phyloP scores from a whole-genome alignment of 2,888 invertebrate species.

The Metellina segmentata region DNA sequence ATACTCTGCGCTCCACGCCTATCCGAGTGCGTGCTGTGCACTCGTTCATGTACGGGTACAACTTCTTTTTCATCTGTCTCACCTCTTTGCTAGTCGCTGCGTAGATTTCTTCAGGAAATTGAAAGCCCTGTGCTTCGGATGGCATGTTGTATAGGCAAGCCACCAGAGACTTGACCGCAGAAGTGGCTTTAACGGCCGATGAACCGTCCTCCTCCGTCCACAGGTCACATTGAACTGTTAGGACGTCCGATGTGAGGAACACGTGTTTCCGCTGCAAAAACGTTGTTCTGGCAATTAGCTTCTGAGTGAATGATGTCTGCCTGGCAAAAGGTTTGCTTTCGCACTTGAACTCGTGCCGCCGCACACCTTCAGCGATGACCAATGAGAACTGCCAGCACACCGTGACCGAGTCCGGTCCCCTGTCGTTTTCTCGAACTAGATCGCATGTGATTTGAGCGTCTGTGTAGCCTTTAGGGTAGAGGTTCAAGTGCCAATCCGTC shows the following conservation, averaged over 20 bases:
- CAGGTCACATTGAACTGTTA: conserved; percentile 12
- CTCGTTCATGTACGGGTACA: conserved; percentile 33
- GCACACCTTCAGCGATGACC: neutral
- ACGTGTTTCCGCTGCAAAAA: neutral
- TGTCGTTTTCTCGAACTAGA: conserved; percentile 20
- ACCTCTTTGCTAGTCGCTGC: neutral
- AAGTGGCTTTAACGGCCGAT: neutral
- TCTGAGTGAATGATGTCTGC: neutral
- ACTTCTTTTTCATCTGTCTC: conserved; percentile 20
- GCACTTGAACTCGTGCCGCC: conserved; percentile 10
- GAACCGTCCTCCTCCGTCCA: neutral
- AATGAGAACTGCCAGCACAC: conserved; percentile 19
- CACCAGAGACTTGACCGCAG: conserved; percentile 6
- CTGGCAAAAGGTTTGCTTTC: neutral
- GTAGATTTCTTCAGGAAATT: conserved; percentile 10
- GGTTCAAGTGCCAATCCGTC: conserved; percentile 36
- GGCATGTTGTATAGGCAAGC: conserved; percentile 15
- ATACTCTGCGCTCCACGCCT: neutral
- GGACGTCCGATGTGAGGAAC: neutral
- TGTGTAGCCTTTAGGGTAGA: conserved; percentile 19
- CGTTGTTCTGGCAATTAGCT: neutral
- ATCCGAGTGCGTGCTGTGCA: conserved; percentile 3
- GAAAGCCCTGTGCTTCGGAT: neutral
- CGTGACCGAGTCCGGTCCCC: neutral
- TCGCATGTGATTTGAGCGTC: conserved; percentile 19